Percentiles rank a stretch among this genome's conserved stretches.
Evolutionary conservation across 2,113 vertebrate genomes (phyloP).

Genomic region (Crotophaga sulcirostris): DNA sequence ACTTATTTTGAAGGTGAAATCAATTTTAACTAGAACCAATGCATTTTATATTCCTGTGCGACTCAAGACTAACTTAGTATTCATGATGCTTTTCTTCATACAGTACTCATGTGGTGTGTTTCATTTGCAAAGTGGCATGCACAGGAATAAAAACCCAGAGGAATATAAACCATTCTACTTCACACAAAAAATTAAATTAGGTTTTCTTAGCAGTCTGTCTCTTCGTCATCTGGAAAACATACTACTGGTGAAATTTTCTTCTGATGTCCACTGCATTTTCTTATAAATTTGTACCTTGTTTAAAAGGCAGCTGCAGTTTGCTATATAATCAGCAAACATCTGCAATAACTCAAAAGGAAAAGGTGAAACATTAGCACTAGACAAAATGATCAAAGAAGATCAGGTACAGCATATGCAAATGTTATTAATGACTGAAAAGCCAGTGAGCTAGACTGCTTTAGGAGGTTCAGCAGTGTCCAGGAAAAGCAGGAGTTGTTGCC

Average conservation of each 20-base stretch:
- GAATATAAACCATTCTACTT: not conserved
- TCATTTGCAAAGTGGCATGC: constrained; percentile 21
- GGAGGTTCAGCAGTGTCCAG: not conserved
- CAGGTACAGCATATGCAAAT: not conserved
- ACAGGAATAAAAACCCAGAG: constrained; percentile 9
- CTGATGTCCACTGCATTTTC: not conserved
- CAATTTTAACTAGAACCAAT: constrained; percentile 68
- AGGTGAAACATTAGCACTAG: not conserved
- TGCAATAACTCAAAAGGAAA: not conserved
- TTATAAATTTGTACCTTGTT: not conserved
- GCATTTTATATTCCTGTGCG: constrained; percentile 51
- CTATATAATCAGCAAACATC: not conserved
- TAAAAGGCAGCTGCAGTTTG: not conserved
- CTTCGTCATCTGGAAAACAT: constrained; percentile 20
- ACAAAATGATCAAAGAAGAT: not conserved
- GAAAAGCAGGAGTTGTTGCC: not conserved
- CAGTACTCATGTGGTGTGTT: not conserved
- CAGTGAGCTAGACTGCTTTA: not conserved
- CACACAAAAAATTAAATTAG: constrained; percentile 27
- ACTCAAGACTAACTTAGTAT: constrained; percentile 45
- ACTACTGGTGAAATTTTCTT: not conserved
- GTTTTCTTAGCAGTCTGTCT: not conserved
- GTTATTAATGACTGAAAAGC: not conserved
- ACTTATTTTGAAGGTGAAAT: constrained; percentile 65
- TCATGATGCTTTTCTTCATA: constrained; percentile 51